Conservation (phyloP, 1,140 invertebrate species). For the Chrysoperla carnea region DNA sequence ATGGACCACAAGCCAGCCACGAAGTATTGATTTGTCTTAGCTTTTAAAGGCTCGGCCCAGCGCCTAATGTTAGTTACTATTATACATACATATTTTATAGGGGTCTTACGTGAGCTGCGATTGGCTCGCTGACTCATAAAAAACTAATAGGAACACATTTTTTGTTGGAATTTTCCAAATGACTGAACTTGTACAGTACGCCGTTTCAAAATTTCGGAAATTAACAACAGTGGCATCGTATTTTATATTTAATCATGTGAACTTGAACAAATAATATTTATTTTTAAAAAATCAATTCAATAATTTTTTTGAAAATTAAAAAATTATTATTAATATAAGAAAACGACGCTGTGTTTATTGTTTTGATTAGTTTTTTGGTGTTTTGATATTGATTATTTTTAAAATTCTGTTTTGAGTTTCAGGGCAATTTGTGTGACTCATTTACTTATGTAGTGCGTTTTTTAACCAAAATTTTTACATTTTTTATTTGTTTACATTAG, state of each 20-base stretch:
- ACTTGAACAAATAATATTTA: slow-evolving; percentile 4
- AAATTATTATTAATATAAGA: background rate
- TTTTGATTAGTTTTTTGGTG: background rate
- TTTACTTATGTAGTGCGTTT: background rate
- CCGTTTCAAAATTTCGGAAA: slow-evolving; percentile 19
- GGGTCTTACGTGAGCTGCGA: slow-evolving; percentile 21
- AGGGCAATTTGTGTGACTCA: background rate
- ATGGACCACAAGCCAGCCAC: background rate
- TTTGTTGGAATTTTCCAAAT: slow-evolving; percentile 24
- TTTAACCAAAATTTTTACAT: too few species aligned
- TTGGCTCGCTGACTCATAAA: slow-evolving; percentile 24
- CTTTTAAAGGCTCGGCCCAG: slow-evolving; percentile 22
- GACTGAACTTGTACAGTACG: slow-evolving; percentile 21
- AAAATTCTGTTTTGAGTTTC: background rate
- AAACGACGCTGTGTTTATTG: background rate
- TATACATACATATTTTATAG: slow-evolving; percentile 20
- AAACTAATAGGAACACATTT: slow-evolving; percentile 19
- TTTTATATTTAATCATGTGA: slow-evolving; percentile 8
- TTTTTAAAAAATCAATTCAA: background rate
- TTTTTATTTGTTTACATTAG: slow-evolving; percentile 1
- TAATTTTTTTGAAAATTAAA: slow-evolving; percentile 1
- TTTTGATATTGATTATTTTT: slow-evolving; percentile 2
- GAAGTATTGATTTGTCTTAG: slow-evolving; percentile 9
- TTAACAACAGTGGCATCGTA: slow-evolving; percentile 5
- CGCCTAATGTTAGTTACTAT: slow-evolving; percentile 15